These are phyloP conservation scores for Falco punctatus DNA, from an alignment of 2,113 vertebrate species.

Conservation along the genomic window DNA sequence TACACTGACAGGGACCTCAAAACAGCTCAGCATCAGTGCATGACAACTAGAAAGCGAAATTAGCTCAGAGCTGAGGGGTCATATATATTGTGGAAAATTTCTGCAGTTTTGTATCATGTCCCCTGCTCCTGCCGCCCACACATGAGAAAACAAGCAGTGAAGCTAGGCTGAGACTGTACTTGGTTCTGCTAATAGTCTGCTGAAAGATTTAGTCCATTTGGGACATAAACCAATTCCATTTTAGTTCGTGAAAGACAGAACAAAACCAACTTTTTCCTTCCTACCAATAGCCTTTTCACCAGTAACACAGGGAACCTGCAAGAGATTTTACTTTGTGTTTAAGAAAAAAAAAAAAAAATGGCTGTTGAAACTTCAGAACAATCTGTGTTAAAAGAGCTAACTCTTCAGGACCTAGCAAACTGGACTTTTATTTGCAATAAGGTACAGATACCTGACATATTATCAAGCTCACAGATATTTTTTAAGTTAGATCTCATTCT, in stretches of 20 bases:
- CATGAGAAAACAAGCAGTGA: not conserved
- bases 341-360: not conserved
- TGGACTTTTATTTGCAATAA: not conserved
- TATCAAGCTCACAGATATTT: conserved; percentile 6
- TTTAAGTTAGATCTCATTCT: conserved; percentile 8
- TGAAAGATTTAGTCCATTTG: not conserved
- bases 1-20: not conserved
- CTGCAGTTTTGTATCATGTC: not conserved
- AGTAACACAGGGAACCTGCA: not conserved
- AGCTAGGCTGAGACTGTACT: not conserved
- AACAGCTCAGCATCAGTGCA: not conserved
- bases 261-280: not conserved
- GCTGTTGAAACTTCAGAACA: not conserved
- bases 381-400: not conserved
- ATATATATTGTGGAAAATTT: not conserved
- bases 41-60: not conserved
- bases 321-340: not conserved
- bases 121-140: not conserved
- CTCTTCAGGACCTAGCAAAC: not conserved
- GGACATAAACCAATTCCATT: not conserved
- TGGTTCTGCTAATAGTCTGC: not conserved
- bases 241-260: not conserved
- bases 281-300: not conserved
- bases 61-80: not conserved
- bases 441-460: not conserved